Conservation (phyloP, 2,113 vertebrate genomes). For the Lipophrys pholis region DNA sequence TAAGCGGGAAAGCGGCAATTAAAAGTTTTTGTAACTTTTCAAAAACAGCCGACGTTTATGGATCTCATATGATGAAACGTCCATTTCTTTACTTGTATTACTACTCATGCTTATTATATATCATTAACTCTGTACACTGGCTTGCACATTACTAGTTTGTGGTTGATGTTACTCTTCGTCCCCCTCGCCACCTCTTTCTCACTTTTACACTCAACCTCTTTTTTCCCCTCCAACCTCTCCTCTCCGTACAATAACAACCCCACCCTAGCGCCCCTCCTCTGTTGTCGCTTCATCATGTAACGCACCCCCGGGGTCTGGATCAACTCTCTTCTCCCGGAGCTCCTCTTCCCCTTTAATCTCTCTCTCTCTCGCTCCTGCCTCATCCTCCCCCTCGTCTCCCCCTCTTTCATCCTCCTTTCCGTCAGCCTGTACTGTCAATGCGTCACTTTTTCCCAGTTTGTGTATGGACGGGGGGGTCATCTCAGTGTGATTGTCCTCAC, state of each 20-base stretch:
- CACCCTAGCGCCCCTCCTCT: slow-evolving; percentile 14
- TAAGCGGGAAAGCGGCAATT: no score
- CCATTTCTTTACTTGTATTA: no score
- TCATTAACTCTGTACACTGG: no score
- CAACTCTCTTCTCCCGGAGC: slow-evolving; percentile 26
- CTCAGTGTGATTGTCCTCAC: neutral
- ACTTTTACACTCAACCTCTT: neutral
- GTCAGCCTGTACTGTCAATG: slow-evolving; percentile 13
- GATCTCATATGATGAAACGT: no score
- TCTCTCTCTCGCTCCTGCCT: slow-evolving; percentile 31
- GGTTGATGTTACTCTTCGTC: neutral
- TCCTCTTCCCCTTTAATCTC: slow-evolving; percentile 51
- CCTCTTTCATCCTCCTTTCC: slow-evolving; percentile 29
- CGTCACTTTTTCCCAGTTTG: slow-evolving; percentile 10
- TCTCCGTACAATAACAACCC: slow-evolving; percentile 11
- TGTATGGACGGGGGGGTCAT: slow-evolving; percentile 28
- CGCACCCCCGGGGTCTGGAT: slow-evolving; percentile 31
- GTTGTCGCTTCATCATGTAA: slow-evolving; percentile 35
- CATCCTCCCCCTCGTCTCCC: slow-evolving; percentile 3
- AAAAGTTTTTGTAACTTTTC: no score
- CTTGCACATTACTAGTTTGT: no score
- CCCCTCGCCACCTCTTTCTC: neutral
- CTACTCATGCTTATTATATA: no score
- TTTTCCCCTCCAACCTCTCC: neutral
- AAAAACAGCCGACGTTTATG: no score